A percentile compares a stretch with the other conserved stretches of the same genome.
Conservation (phyloP, 2,888 invertebrate species). For the Glaucopsyche alexis region DNA sequence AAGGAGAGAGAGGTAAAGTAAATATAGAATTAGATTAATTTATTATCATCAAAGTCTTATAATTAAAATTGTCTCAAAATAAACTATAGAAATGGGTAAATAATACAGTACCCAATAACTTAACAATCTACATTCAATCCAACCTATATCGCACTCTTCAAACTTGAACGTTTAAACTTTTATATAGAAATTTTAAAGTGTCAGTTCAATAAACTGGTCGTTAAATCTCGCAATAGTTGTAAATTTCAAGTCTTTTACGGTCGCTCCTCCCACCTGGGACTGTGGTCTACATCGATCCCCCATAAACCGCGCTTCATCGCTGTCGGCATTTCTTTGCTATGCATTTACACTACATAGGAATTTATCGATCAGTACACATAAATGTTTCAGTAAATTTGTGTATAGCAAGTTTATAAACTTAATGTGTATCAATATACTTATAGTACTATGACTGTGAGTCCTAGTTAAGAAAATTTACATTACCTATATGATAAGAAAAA, state of each 20-base stretch:
- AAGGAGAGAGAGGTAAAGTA: too few relatives aligned
- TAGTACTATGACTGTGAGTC: too few relatives aligned
- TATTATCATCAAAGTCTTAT: too few relatives aligned
- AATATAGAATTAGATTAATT: too few relatives aligned
- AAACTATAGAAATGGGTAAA: too few relatives aligned
- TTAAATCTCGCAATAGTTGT: slow-evolving; percentile 76
- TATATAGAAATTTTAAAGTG: slow-evolving; percentile 70
- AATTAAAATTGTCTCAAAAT: too few relatives aligned
- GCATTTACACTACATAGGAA: slow-evolving; percentile 36
- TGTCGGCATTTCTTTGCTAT: slow-evolving; percentile 45
- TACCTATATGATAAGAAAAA: too few relatives aligned
- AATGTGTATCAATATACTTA: too few relatives aligned
- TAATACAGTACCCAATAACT: neutral
- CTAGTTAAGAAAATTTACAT: too few relatives aligned
- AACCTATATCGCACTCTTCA: neutral
- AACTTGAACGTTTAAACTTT: slow-evolving; percentile 54
- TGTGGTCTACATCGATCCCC: slow-evolving; percentile 62
- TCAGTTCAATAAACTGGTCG: slow-evolving; percentile 75
- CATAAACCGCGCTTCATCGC: slow-evolving; percentile 54
- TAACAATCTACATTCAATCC: neutral
- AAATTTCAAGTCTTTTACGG: slow-evolving; percentile 75
- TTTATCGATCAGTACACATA: slow-evolving; percentile 30
- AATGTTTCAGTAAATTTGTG: neutral
- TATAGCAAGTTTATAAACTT: neutral
- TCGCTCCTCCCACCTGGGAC: slow-evolving; percentile 69